Evolutionary conservation across 2,888 invertebrate species (phyloP), one percentile per base, ranked within the genome.

Genomic region (Halictus ligatus): DNA sequence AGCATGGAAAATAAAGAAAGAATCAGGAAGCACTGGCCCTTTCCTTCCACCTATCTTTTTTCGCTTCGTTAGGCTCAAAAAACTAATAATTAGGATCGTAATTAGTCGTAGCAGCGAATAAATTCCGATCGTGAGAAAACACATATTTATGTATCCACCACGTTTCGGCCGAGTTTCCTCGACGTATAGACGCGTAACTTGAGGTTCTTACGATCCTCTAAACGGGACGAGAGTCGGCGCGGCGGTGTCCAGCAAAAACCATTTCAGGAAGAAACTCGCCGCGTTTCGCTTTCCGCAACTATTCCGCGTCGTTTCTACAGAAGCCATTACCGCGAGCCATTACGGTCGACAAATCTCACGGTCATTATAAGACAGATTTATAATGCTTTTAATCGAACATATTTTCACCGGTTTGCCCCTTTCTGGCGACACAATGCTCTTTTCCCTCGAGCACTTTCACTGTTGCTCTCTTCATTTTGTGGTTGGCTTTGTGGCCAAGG

Each of bases 181-280:
- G 5, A 15, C 1, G 1, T 29, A 29, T 15, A n/a, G 10, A 71
- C 15, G 7, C 15, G 18, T 48, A 48, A 21, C 35, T n/a, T 12
- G 67, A 18, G 29, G 29, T 35, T 15, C 40, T 67, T 69, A 40
- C 18, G 13, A 48, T 73, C 58, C 64, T 72, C 54, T 79, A 83
- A 64, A 75, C 64, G 29, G 64, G 29, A 15, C 35, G 46, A n/a
- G 21, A 69, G 25, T 21, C 29, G n/a, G 35, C 35, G 35, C 35
- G 3, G 10, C 21, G 29, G n/a, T 46, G 29, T 18, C 8, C 13
- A 8, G 35, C 6, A 73, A 79, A 73, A 73, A 78, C 35, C 3
- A 43, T 58, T 43, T 50, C 75, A 75, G 60, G 71, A 72, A 84
- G 43, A 69, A 64, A 78, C 21, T n/a, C 7, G 25, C 21, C 6